Percentiles rank a stretch among this genome's conserved stretches.
These are phyloP conservation scores for Psettodes erumei DNA, from an alignment of 2,113 vertebrate species.

Conservation along the genomic window DNA sequence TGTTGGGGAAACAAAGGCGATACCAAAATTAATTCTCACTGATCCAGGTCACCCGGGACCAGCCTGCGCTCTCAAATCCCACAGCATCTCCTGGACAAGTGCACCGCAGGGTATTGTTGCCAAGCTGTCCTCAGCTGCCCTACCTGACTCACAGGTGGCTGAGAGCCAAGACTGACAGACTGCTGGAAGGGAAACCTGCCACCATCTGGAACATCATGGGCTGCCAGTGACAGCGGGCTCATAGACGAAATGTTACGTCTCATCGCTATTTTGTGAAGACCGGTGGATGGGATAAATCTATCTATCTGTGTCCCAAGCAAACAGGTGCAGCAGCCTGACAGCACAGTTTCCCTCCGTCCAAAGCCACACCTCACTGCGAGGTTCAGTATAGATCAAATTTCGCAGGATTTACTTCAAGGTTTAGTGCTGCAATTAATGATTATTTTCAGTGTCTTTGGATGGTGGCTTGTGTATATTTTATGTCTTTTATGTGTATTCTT, in stretches of 20 bases:
- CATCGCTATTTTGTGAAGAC: not conserved
- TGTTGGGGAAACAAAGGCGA: constrained; percentile 6
- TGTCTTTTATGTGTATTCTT: not conserved
- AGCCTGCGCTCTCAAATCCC: constrained; percentile 41
- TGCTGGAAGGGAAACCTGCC: constrained; percentile 62
- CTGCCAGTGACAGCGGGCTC: constrained; percentile 40
- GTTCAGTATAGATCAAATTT: no score
- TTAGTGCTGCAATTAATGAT: not conserved
- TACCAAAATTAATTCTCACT: constrained; percentile 32
- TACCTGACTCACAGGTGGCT: constrained; percentile 65
- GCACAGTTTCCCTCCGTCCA: not conserved
- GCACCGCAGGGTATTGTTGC: constrained; percentile 41
- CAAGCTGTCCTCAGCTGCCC: constrained; percentile 71
- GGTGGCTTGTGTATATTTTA: no score
- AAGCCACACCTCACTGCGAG: no score
- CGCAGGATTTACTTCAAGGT: not conserved
- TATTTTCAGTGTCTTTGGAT: no score
- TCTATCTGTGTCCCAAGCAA: not conserved
- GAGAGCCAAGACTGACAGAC: constrained; percentile 58
- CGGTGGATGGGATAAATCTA: not conserved
- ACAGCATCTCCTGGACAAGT: constrained; percentile 49
- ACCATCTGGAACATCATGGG: constrained; percentile 62
- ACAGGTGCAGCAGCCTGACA: not conserved
- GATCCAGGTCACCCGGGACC: constrained; percentile 47
- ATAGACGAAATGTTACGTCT: constrained; percentile 28